Percentiles rank a stretch among this genome's conserved stretches.
Conservation (phyloP, 2,113 vertebrate species). For the Corythaeola cristata region DNA sequence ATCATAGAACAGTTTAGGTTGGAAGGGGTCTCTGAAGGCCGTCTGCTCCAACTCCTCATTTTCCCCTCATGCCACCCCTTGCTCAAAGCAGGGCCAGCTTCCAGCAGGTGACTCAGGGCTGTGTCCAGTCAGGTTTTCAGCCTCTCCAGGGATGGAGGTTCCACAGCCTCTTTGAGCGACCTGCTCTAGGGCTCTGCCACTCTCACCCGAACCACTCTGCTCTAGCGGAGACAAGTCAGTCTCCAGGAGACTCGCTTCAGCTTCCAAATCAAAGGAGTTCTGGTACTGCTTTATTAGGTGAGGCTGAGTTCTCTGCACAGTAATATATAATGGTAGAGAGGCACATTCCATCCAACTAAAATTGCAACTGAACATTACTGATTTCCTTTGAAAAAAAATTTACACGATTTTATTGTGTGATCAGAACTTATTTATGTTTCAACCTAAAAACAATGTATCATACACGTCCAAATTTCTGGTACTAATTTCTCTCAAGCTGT, state of each 20-base stretch:
- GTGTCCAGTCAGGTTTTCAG: rapidly evolving
- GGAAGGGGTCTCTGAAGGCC: background rate
- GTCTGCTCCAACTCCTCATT: background rate
- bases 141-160: background rate
- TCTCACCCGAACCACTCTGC: background rate
- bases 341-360: background rate
- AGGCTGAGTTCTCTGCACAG: background rate
- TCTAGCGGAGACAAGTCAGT: background rate
- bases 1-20: background rate
- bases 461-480: background rate
- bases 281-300: background rate
- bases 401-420: background rate
- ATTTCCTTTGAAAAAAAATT: background rate
- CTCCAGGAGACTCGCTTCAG: background rate
- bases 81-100: background rate
- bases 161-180: background rate
- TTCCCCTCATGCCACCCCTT: background rate
- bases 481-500: background rate
- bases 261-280: background rate
- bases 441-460: background rate
- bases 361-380: background rate
- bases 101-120: background rate
- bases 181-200: background rate
- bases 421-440: background rate
- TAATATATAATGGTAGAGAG: background rate